Percentiles rank a stretch among this genome's conserved stretches.
phyloP scores from a whole-genome alignment of 2,888 invertebrate genomes.

The Lasioglossum lativentre region DNA sequence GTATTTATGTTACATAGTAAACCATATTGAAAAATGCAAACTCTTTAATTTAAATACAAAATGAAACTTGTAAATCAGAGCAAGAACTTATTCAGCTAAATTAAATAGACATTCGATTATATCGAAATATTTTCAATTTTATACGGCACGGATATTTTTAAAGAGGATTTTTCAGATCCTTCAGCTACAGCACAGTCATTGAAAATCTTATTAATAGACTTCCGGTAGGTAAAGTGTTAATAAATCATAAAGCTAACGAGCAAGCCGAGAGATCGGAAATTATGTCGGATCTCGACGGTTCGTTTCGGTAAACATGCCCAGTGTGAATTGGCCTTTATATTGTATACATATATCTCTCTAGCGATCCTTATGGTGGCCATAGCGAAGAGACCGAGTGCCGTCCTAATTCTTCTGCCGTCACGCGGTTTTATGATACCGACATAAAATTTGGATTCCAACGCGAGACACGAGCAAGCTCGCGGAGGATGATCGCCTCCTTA shows the following conservation, averaged over 20 bases:
- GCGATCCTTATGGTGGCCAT: slow-evolving; percentile 57
- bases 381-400: slow-evolving; percentile 71
- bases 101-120: neutral
- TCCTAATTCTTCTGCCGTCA: slow-evolving; percentile 84
- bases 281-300: neutral
- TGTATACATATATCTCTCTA: slow-evolving; percentile 26
- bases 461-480: slow-evolving; percentile 72
- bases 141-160: no score
- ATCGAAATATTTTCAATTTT: no score
- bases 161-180: neutral
- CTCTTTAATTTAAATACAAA: no score
- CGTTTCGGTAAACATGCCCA: slow-evolving; percentile 29
- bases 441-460: slow-evolving; percentile 83
- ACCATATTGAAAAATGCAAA: no score
- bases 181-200: neutral
- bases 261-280: neutral
- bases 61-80: neutral
- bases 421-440: slow-evolving; percentile 83
- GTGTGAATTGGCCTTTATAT: slow-evolving; percentile 67
- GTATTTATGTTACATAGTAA: no score
- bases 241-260: slow-evolving; percentile 2
- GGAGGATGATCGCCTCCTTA: slow-evolving; percentile 77
- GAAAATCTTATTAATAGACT: slow-evolving; percentile 4
- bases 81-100: neutral
- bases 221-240: slow-evolving; percentile 7